phyloP scores from a whole-genome alignment of 2,888 invertebrate genomes.

The Microctonus aethiopoides region DNA sequence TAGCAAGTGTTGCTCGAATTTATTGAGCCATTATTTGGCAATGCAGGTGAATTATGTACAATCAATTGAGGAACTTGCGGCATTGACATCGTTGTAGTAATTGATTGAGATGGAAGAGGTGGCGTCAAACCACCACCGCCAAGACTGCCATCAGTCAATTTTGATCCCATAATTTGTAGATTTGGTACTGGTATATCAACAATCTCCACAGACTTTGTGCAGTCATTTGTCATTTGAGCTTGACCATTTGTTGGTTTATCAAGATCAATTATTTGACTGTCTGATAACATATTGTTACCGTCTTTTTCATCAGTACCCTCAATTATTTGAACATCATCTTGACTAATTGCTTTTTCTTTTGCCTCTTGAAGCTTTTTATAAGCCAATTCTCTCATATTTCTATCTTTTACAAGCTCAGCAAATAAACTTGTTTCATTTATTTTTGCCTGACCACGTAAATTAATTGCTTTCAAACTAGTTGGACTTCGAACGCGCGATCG shows the following conservation, averaged over 20 bases:
- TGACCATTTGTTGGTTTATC: conserved; percentile 31
- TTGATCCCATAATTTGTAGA: conserved; percentile 36
- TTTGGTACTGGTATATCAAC: conserved; percentile 79
- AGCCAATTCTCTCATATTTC: conserved; percentile 83
- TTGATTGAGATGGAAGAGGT: conserved; percentile 49
- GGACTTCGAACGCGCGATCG: conserved; percentile 59
- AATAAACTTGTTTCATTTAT: conserved; percentile 90
- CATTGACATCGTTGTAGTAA: conserved; percentile 31
- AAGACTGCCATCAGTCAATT: conserved; percentile 42
- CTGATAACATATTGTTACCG: conserved; percentile 41
- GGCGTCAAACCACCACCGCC: conserved; percentile 57
- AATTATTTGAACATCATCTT: conserved; percentile 65
- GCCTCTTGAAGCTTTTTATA: conserved; percentile 77
- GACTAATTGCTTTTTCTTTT: conserved; percentile 70
- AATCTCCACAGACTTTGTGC: conserved; percentile 69
- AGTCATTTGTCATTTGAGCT: conserved; percentile 38
- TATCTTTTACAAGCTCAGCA: conserved; percentile 88
- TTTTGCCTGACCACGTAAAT: conserved; percentile 73
- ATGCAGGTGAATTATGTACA: conserved; percentile 53
- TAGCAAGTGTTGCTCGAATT: neutral
- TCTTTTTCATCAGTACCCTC: conserved; percentile 63
- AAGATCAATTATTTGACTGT: conserved; percentile 42
- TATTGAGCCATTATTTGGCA: conserved; percentile 36
- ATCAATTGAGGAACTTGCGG: conserved; percentile 37
- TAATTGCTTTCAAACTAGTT: conserved; percentile 58